phyloP scores from a whole-genome alignment of 2,888 invertebrate genomes.

The Liposcelis brunnea region DNA sequence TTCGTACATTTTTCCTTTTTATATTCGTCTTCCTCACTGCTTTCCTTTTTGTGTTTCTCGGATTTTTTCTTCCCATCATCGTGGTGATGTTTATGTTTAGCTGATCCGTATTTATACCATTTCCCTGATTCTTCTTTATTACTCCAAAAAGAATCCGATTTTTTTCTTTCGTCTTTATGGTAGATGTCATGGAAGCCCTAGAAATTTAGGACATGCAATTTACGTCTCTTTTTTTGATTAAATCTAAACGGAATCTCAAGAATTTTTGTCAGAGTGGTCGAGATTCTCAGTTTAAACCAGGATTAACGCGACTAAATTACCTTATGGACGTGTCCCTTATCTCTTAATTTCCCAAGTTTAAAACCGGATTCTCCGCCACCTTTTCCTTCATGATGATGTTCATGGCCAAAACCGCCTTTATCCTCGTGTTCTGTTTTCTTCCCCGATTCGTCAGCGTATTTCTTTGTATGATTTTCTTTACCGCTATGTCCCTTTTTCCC shows the following conservation, averaged over 20 bases:
- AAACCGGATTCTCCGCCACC: not conserved
- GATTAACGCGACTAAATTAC: not conserved
- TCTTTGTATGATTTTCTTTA: not conserved
- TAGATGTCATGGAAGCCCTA: constrained; percentile 29
- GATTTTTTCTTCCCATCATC: too few species aligned
- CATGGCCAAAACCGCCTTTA: not conserved
- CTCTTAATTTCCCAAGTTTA: not conserved
- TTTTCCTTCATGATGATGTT: not conserved
- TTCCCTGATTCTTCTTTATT: constrained; percentile 26
- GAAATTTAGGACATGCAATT: constrained; percentile 13
- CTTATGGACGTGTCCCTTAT: not conserved
- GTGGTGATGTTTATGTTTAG: too few species aligned
- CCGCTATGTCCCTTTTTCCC: constrained; percentile 2
- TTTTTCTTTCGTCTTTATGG: constrained; percentile 29
- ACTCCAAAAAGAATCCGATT: constrained; percentile 28
- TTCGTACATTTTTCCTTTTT: too few species aligned
- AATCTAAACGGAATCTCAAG: not conserved
- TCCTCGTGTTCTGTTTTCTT: not conserved
- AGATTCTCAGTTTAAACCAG: not conserved
- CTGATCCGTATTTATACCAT: not conserved
- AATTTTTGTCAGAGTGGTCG: not conserved
- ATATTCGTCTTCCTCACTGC: too few species aligned
- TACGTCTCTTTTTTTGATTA: not conserved
- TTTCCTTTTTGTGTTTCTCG: too few species aligned
- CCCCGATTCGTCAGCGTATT: not conserved